phyloP scores from a whole-genome alignment of 2,797 vertebrate genomes.

The Percopsis omiscomaycus region DNA sequence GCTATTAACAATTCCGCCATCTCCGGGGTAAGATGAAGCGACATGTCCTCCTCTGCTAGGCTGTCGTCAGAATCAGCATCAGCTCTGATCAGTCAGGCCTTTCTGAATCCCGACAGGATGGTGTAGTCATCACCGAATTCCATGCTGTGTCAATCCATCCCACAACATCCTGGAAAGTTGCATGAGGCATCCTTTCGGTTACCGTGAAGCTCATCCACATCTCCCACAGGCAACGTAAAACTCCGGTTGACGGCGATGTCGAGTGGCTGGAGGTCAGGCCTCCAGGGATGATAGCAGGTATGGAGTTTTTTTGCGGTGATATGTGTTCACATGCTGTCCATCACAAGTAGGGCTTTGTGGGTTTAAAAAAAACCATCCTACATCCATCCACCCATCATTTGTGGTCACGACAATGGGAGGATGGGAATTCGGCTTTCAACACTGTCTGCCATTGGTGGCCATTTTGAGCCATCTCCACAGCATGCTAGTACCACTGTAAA shows the following conservation, averaged over 20 bases:
- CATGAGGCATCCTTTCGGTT: conserved; percentile 16
- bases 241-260: conserved; percentile 13
- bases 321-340: conserved; percentile 4
- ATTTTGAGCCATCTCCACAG: conserved; percentile 26
- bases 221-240: conserved; percentile 4
- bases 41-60: background rate
- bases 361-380: conserved; percentile 5
- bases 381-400: conserved; percentile 10
- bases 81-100: background rate
- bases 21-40: background rate
- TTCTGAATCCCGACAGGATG: background rate
- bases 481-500: conserved; percentile 33
- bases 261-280: conserved; percentile 17
- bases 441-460: conserved; percentile 31
- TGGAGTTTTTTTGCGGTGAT: conserved; percentile 7
- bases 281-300: conserved; percentile 16
- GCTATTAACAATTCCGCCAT: background rate
- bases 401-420: background rate
- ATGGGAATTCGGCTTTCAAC: conserved; percentile 8
- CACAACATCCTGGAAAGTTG: conserved; percentile 17
- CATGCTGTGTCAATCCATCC: conserved; percentile 6
- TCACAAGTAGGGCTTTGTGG: conserved; percentile 15
- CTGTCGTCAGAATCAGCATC: background rate
- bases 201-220: conserved; percentile 14
- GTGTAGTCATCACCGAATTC: background rate